Evolutionary conservation across 2,888 invertebrate species (phyloP).

Genomic region (Clunio marinus): DNA sequence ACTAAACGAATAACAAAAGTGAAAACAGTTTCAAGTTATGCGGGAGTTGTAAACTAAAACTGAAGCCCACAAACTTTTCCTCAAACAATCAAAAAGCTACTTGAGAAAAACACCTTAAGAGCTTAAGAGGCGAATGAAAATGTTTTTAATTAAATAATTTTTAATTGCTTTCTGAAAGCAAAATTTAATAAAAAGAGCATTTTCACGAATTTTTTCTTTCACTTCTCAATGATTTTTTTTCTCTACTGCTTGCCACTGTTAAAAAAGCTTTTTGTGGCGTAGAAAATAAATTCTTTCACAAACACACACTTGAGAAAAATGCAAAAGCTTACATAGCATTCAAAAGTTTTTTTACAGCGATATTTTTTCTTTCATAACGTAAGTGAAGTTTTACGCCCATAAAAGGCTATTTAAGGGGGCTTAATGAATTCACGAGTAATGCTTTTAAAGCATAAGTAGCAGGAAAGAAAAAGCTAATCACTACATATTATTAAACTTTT

Average conservation of each 20-base stretch:
- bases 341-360: slow-evolving; percentile 1
- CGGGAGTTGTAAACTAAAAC: not conserved
- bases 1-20: not conserved
- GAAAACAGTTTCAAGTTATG: slow-evolving; percentile 12
- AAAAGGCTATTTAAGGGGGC: not conserved
- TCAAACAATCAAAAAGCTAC: slow-evolving; percentile 23
- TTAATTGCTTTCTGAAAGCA: slow-evolving; percentile 32
- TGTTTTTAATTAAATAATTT: slow-evolving; percentile 38
- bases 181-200: slow-evolving; percentile 15
- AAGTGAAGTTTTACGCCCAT: not conserved
- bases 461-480: too few relatives aligned
- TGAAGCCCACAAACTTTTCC: not conserved
- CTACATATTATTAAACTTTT: too few relatives aligned
- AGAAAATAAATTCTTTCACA: not conserved
- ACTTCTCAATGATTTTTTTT: not conserved
- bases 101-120: slow-evolving; percentile 33
- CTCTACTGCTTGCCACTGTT: not conserved
- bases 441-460: too few relatives aligned
- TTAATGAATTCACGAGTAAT: not conserved
- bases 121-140: not conserved
- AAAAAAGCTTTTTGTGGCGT: slow-evolving; percentile 6
- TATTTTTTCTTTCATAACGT: not conserved
- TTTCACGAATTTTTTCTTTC: too few relatives aligned
- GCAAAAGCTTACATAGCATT: slow-evolving; percentile 7
- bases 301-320: slow-evolving; percentile 14